Base-by-base conservation (phyloP, 2,113 vertebrate species). In the Lagopus muta region DNA sequence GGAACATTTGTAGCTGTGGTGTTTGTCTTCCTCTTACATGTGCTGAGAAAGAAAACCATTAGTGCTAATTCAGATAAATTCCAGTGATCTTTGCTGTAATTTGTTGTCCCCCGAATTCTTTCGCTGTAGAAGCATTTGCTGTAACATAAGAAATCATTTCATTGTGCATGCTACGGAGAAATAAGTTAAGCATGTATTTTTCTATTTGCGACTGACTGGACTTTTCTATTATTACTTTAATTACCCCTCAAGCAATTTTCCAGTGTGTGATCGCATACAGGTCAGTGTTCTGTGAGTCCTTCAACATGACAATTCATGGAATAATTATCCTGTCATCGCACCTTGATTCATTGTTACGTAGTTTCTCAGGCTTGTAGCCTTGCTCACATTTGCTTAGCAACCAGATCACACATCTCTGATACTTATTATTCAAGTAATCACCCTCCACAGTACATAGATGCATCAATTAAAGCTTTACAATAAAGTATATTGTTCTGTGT, bases 231-330 rank as follows among this genome's bases (percentile, higher is more conserved):
- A 86, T 90, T 93, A 91, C 93, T 96, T 97, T 98, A 98, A 98
- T 98, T 97, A 97, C 77, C 73, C 64, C 77, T 95, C 96, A 85
- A 91, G 66, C 88, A 95, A 50, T 95, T 78, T 94, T 91, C 85
- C 88, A 80, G 52, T 89, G 52, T 79, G 76, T 84, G 92, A 81
- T 95, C 75, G 12, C 96, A 78, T 90, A 60, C 89, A 94, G 92
- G 93, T 96, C 90, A 96, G 89, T 96, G 88, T 95, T 97, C 88
- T 96, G 54, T 12, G 34, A 97, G 94, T 95, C 96, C 93, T 97
- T 97, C 92, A 89, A 69, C 64, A 92, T 94, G 95, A 97, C 96
- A 96, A 82, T 92, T 94, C 87, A 70, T 50, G 91, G 93, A 94
- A 96, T 96, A 97, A 96, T 95, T 94, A 74, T 95, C 84, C 90